Base-by-base conservation (phyloP, 2,113 vertebrate genomes). In the Clarias macrocephalus region DNA sequence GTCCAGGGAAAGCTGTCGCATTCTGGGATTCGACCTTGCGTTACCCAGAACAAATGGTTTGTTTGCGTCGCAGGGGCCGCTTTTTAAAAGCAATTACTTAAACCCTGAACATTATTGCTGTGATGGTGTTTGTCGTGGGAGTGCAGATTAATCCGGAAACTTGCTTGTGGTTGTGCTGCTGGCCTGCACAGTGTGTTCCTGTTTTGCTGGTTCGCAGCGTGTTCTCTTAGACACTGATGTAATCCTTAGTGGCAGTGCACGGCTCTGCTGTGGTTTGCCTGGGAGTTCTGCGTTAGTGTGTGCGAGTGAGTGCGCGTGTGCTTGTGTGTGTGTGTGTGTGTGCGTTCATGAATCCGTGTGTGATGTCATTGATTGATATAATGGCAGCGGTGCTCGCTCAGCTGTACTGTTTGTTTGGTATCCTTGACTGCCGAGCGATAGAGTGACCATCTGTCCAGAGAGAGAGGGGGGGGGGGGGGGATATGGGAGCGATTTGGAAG, bases 361-460 rank as follows among this genome's bases (percentile, higher is more conserved):
- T 18, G 0, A 33, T 60, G 30, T 80, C 80, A 82, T 7, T 82
- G 80, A 82, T 23, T 15, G 37, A 82, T 65, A 48, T 82, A 48
- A 23, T 82, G 60, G 60, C 80, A 66, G 80, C 33, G 16, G 25
- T 8, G 23, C 63, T 79, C 60, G 23, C 79, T 82, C 54, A 84
- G 80, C 60, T 82, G 60, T 48, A 82, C 60, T 82, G 52, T 82
- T 82, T 82, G 80, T 82, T 82, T 82, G 37, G 80, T 82, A 48
- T 82, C 80, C 80, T 82, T 82, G 60, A 82, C 80, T 82, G 60
- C 60, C 15, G 23, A 42, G 59, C 23, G 59, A 65, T 82, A 65
- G 9, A 81, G 25, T 65, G 60, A 82, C 56, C 28, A 60, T 60
- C 79, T 80, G 56, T 80, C 52, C 52, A 79, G 25, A 30, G 19